Evolutionary conservation across 2,797 vertebrate genomes (phyloP), one percentile per base, ranked within the genome.

Genomic region (Manis crassicaudata): DNA sequence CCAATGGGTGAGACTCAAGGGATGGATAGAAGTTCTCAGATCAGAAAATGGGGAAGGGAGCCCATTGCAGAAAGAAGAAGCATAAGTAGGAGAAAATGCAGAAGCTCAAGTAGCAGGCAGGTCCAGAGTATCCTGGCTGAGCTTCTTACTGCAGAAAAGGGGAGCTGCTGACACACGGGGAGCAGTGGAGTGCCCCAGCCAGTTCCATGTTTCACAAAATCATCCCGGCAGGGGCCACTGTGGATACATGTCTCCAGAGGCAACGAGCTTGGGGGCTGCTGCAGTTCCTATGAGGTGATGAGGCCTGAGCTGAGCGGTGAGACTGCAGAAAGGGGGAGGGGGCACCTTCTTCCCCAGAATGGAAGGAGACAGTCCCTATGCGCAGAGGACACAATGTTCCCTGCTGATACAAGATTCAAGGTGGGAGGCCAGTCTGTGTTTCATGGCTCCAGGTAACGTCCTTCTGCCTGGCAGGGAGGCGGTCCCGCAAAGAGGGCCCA

Each of bases 161-260:
- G 56, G 6, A 14, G 13, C 7, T 10, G 43, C 50, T 9, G 12
- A 37, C 12, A n/a, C 23, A 7, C 46, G 0, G 10, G 35, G 32
- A 79, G 10, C 9, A 63, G 54, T 58, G 54, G 16, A 14, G 60
- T 4, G 29, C 29, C 32, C 21, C 14, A 25, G 21, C 7, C 84
- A 75, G 50, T 5, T 10, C 8, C 46, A 10, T 20, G 21, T 60
- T 40, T 52, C 35, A 18, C 8, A 1, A 46, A 62, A 35, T 21
- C 23, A 20, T 5, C 14, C 7, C 16, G 27, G 65, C 1, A 5
- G 37, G 0, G 1, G 58, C 46, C 65, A 1, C 7, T 40, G 17
- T 54, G 82, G 40, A 20, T 40, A 83, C 46, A 37, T 23, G 65
- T 46, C 32, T 14, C n/a, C 2, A 7, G 27, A 14, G 76, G 32